Evolutionary conservation across 2,113 vertebrate genomes (phyloP).

Genomic region (Pseudois nayaur): DNA sequence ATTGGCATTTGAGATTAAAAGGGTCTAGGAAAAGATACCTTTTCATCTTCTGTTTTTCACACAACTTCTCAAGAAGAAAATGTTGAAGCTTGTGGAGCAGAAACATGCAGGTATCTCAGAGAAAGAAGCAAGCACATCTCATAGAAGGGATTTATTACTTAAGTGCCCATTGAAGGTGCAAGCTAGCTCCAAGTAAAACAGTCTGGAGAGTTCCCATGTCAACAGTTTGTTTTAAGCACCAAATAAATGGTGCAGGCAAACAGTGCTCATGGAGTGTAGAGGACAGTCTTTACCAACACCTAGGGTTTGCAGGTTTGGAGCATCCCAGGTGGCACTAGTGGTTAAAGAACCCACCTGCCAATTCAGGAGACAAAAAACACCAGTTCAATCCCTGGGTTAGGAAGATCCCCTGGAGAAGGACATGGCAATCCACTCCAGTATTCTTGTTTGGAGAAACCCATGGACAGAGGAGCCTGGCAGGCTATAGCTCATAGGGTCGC

Average conservation of each 20-base stretch:
- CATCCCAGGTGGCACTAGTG: not conserved
- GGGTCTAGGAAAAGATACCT: not conserved
- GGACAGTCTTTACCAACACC: not conserved
- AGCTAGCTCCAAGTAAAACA: not conserved
- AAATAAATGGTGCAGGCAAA: not conserved
- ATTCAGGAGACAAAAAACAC: not conserved
- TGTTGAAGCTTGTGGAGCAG: not conserved
- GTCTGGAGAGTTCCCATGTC: not conserved
- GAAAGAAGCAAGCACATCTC: not conserved
- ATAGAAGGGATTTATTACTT: not conserved
- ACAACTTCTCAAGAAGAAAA: not conserved
- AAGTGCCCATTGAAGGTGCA: not conserved
- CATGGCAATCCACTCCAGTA: not conserved
- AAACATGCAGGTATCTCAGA: not conserved
- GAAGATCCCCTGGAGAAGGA: not conserved
- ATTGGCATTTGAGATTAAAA: not conserved
- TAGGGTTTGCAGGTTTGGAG: not conserved
- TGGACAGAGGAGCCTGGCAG: not conserved
- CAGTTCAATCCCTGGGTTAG: accelerated
- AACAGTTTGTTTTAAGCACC: not conserved
- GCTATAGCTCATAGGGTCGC: not conserved
- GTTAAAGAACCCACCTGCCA: not conserved
- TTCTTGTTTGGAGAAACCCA: not conserved
- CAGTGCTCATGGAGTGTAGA: not conserved
- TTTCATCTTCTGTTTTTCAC: not conserved